Conservation (phyloP, 2,113 vertebrate species). For the Casuarius casuarius region DNA sequence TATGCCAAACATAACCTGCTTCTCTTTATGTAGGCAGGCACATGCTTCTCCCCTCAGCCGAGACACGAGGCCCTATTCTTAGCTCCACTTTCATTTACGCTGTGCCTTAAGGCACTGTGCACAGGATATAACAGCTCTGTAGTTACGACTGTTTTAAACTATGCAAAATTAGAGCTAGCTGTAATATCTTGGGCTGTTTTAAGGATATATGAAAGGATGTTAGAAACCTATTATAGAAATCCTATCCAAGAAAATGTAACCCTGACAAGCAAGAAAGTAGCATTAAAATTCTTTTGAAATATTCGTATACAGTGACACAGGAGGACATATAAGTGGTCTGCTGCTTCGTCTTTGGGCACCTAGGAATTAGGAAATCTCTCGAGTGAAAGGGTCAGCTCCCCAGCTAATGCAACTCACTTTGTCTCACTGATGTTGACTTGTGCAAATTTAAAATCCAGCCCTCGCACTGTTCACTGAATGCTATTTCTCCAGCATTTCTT, state of each 20-base stretch:
- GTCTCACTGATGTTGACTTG: neutral
- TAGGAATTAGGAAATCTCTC: neutral
- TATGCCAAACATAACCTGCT: conserved; percentile 60
- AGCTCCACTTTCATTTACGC: conserved; percentile 53
- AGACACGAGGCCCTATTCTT: conserved; percentile 63
- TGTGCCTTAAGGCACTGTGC: conserved; percentile 46
- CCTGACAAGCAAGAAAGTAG: neutral
- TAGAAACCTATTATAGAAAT: neutral
- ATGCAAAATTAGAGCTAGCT: conserved; percentile 34
- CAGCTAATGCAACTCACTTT: neutral
- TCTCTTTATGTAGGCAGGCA: conserved; percentile 71
- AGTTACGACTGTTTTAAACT: conserved; percentile 3
- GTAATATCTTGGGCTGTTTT: neutral
- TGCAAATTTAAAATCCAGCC: neutral
- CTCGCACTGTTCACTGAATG: neutral
- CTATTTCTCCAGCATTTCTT: neutral
- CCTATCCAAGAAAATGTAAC: neutral
- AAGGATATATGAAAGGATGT: neutral
- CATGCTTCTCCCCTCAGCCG: conserved; percentile 36
- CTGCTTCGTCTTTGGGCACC: neutral
- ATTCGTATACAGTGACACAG: neutral
- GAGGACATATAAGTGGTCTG: neutral
- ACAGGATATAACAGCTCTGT: conserved; percentile 46
- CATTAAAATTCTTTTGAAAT: neutral
- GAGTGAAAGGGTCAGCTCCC: neutral